phyloP scores from a whole-genome alignment of 2,888 invertebrate genomes.

The Plagodis pulveraria region DNA sequence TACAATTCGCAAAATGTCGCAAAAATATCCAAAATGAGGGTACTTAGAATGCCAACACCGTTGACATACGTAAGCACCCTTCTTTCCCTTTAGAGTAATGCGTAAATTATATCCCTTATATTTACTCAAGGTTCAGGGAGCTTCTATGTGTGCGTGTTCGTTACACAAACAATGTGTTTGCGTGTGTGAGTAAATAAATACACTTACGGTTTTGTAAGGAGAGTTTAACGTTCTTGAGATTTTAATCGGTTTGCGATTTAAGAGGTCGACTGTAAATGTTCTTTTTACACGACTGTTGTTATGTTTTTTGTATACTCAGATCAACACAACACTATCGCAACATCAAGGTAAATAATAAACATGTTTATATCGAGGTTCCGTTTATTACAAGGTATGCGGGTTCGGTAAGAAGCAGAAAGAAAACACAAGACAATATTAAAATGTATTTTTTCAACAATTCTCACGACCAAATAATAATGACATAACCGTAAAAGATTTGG shows the following conservation, averaged over 20 bases:
- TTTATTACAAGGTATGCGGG: no score
- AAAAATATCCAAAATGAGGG: conserved; percentile 27
- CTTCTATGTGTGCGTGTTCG: conserved; percentile 4
- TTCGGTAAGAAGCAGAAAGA: no score
- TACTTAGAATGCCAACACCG: conserved; percentile 27
- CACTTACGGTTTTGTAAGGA: conserved; percentile 13
- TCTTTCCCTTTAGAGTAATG: conserved; percentile 23
- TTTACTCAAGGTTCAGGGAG: conserved; percentile 20
- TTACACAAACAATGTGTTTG: not conserved
- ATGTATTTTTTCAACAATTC: no score
- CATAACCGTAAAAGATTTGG: no score
- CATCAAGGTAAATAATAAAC: no score
- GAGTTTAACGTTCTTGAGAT: conserved; percentile 15
- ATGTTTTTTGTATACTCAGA: conserved; percentile 8
- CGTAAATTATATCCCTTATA: conserved; percentile 28
- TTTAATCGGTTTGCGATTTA: conserved; percentile 21
- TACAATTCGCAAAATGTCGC: conserved; percentile 20
- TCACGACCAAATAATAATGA: no score
- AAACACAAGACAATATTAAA: no score
- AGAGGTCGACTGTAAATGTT: conserved; percentile 26
- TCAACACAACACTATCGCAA: no score
- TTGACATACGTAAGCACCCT: conserved; percentile 26
- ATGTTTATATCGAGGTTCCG: no score
- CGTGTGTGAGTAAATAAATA: conserved; percentile 5
- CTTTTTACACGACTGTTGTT: conserved; percentile 16